Evolutionary conservation across 2,888 invertebrate genomes (phyloP).

Genomic region (Caenorhabditis sp.): DNA sequence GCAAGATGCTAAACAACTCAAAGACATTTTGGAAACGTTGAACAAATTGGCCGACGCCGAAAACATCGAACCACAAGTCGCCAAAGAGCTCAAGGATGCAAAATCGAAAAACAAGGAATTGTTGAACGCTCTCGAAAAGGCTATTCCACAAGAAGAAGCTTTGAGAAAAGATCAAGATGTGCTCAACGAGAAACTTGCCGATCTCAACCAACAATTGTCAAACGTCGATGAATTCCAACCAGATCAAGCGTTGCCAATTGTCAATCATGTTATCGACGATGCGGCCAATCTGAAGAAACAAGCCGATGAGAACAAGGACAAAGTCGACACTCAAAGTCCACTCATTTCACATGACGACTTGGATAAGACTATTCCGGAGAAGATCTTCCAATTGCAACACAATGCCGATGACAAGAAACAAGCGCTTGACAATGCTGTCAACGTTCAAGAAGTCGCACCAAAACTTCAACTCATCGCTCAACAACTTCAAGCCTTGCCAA

Average conservation of each 20-base stretch:
- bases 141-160: constrained; percentile 14
- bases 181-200: neutral
- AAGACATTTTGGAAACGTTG: constrained; percentile 10
- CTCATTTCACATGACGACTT: constrained; percentile 22
- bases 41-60: neutral
- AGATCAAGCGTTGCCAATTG: constrained; percentile 13
- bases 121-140: constrained; percentile 6
- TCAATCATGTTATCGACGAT: constrained; percentile 21
- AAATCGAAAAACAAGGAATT: constrained; percentile 23
- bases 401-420: constrained; percentile 23
- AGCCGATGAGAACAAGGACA: constrained; percentile 15
- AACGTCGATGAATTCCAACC: constrained; percentile 5
- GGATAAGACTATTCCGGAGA: constrained; percentile 14
- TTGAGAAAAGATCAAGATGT: constrained; percentile 7
- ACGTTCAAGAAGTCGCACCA: constrained; percentile 36
- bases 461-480: constrained; percentile 32
- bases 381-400: constrained; percentile 6
- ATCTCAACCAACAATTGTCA: neutral
- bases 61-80: constrained; percentile 14
- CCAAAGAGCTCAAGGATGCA: constrained; percentile 19
- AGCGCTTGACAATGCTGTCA: constrained; percentile 24
- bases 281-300: constrained; percentile 14
- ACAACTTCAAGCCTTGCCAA: constrained; percentile 31
- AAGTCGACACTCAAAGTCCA: constrained; percentile 4
- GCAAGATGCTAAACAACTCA: constrained; percentile 10